Conservation (phyloP, 2,797 vertebrate genomes). For the Nasua narica region DNA sequence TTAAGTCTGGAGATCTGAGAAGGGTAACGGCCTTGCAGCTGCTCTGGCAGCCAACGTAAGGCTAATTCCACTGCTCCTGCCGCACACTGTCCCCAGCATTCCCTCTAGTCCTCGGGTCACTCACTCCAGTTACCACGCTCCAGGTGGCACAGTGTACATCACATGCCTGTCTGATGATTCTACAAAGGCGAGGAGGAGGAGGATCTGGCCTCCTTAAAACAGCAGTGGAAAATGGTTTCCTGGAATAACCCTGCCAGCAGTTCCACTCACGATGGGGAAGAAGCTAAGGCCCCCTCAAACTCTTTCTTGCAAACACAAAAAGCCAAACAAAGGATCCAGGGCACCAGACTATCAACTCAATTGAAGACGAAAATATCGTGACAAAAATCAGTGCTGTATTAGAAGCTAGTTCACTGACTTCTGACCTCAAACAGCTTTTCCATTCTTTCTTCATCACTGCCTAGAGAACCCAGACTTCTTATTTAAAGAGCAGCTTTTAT, state of each 20-base stretch:
- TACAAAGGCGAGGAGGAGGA: background rate
- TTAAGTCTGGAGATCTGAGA: background rate
- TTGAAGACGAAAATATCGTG: background rate
- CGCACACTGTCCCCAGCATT: background rate
- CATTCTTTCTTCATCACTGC: background rate
- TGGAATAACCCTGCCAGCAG: background rate
- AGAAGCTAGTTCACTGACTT: background rate
- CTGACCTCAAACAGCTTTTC: background rate
- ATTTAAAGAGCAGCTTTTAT: background rate
- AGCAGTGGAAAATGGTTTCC: background rate
- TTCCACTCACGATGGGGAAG: fast-evolving
- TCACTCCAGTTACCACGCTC: background rate
- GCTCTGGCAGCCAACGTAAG: background rate
- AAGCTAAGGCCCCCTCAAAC: background rate
- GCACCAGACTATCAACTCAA: background rate
- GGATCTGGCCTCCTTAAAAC: background rate
- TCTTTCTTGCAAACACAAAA: background rate
- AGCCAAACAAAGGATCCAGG: background rate
- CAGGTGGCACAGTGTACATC: background rate
- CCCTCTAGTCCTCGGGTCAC: background rate
- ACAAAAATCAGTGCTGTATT: background rate
- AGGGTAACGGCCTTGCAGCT: background rate
- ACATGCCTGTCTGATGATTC: background rate
- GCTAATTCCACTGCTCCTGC: background rate
- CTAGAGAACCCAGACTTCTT: background rate